Base-by-base conservation (phyloP, 64 coral and sea anemone genomes). In the Actinia equina region DNA sequence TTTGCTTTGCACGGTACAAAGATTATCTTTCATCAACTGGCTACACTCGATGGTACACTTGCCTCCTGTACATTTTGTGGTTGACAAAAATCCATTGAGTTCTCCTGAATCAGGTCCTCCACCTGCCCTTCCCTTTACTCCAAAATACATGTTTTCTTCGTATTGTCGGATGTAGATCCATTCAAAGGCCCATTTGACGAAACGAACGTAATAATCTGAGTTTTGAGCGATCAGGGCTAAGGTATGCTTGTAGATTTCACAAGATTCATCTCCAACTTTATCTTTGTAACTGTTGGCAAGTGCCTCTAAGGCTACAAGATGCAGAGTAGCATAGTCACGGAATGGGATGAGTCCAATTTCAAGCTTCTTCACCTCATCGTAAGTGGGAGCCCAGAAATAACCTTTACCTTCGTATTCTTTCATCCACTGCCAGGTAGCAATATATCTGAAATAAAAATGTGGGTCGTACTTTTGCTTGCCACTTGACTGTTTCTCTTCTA, bases 281-380 rank as follows among this genome's bases (percentile, higher is more conserved):
- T 74, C 69, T 81, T 81, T 81, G 45, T 19, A 44, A 20, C 43
- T 49, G 19, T 81, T 51, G 42, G 45, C 49, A 51, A 52, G 14
- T 16, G 78, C 17, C 22, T 81, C 44, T 20, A 81, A 14, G 4
- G 17, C 44, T 5, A 81, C 1, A 26, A 81, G 78, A 23, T 81
- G 78, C 2, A 81, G 78, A 49, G 78, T 20, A 11, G 78, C 78
- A 51, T 20, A 81, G 78, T 80, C 43, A 17, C 78, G 78, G 43
- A 80, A 80, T 46, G 78, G 78, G 5, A 80, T 80, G 20, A 80
- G 17, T 7, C 78, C 78, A 20, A 80, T 14, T n/a, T 80, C 78
- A 37, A 80, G 78, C 17, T 22, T 43, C 22, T 80, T 80, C 17
- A 80, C 78, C 78, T 80, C 14, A 52, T 80, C 46, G 22, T 80